phyloP scores from a whole-genome alignment of 2,888 invertebrate species.

The Amphipoea lucens region DNA sequence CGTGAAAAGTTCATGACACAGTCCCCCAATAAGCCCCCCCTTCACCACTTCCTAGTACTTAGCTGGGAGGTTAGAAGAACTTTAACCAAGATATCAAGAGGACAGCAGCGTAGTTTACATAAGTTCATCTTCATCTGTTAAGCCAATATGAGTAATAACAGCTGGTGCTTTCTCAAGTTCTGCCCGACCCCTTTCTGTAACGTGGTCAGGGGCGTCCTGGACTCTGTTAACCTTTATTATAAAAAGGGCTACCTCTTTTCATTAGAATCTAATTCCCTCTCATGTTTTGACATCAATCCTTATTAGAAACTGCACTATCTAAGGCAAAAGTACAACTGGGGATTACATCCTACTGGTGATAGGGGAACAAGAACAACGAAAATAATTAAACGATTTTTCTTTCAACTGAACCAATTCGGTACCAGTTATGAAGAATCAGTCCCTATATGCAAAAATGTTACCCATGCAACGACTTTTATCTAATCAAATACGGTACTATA shows the following conservation, averaged over 20 bases:
- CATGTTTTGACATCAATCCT: background rate
- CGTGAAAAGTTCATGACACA: too few species aligned
- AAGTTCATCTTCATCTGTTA: background rate
- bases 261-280: background rate
- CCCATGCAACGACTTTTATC: background rate
- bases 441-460: background rate
- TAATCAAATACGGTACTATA: constrained; percentile 12
- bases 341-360: too few species aligned
- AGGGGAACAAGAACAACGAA: background rate
- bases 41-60: background rate
- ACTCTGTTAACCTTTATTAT: background rate
- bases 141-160: background rate
- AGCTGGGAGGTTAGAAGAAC: background rate
- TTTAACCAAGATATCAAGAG: background rate
- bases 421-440: background rate
- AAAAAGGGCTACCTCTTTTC: too few species aligned
- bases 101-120: background rate
- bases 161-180: background rate
- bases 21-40: background rate
- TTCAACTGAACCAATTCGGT: background rate
- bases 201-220: background rate
- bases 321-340: background rate
- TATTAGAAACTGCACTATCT: background rate
- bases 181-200: background rate
- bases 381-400: too few species aligned